These are phyloP conservation scores for Vulpes lagopus DNA, from an alignment of 2,113 vertebrate genomes.

Conservation along the genomic window DNA sequence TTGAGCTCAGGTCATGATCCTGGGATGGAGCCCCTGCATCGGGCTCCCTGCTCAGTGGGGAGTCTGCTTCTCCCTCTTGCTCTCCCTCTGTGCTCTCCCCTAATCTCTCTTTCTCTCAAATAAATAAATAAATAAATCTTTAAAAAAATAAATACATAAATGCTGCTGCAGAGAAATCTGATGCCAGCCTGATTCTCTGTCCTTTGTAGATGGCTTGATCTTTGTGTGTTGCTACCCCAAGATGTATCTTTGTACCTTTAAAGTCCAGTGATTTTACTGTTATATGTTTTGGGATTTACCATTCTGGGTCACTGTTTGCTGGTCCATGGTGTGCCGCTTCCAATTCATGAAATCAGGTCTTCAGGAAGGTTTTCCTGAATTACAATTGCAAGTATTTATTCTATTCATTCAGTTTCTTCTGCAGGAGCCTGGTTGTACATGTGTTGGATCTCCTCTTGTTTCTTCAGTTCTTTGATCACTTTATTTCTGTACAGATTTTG, in stretches of 20 bases:
- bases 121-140: too few relatives aligned
- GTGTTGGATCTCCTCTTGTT: background rate
- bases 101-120: too few relatives aligned
- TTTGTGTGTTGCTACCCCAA: background rate
- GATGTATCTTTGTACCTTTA: background rate
- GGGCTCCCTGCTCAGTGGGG: too few relatives aligned
- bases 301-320: background rate
- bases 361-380: background rate
- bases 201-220: background rate
- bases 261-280: background rate
- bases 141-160: too few relatives aligned
- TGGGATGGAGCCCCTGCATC: too few relatives aligned
- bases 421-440: background rate
- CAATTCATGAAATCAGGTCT: background rate
- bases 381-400: background rate
- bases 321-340: background rate
- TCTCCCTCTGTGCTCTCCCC: too few relatives aligned
- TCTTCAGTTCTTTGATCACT: background rate
- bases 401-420: background rate
- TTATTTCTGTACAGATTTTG: background rate
- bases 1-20: too few relatives aligned
- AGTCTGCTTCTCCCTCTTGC: too few relatives aligned
- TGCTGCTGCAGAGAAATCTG: background rate
- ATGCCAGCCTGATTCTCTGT: background rate
- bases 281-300: background rate